Evolutionary conservation across 1,140 invertebrate genomes (phyloP).

Genomic region (Calycopis cecrops): DNA sequence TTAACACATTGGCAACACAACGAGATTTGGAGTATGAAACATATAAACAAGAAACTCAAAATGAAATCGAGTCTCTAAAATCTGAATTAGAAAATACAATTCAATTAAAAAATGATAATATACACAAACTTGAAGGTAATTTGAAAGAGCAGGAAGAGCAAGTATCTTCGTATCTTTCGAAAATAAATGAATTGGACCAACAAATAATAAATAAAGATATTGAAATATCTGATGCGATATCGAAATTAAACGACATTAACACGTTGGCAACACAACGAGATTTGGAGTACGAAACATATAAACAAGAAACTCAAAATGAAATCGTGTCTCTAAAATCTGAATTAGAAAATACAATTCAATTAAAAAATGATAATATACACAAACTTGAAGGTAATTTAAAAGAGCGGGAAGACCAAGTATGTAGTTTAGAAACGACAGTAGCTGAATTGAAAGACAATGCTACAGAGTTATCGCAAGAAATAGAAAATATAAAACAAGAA

Average conservation of each 20-base stretch:
- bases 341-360: constrained; percentile 28
- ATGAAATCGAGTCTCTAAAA: constrained; percentile 14
- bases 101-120: constrained; percentile 28
- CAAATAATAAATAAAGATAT: constrained; percentile 25
- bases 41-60: constrained; percentile 28
- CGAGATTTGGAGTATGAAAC: constrained; percentile 28
- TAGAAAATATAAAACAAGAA: constrained; percentile 41
- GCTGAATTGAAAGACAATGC: neutral
- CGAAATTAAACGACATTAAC: constrained; percentile 3
- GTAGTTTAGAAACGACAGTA: neutral
- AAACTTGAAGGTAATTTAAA: neutral
- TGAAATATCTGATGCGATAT: constrained; percentile 17
- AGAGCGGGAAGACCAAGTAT: neutral
- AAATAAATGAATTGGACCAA: constrained; percentile 33
- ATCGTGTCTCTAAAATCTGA: constrained; percentile 24
- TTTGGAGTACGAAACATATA: constrained; percentile 25
- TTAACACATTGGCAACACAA: constrained; percentile 17
- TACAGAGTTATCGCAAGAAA: constrained; percentile 29
- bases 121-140: neutral
- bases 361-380: constrained; percentile 29
- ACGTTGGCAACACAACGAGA: constrained; percentile 25
- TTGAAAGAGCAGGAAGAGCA: neutral
- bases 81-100: constrained; percentile 32
- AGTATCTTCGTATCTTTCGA: constrained; percentile 26
- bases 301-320: constrained; percentile 27